Evolutionary conservation across 2,888 invertebrate species (phyloP).

Genomic region (Limnephilus marmoratus): DNA sequence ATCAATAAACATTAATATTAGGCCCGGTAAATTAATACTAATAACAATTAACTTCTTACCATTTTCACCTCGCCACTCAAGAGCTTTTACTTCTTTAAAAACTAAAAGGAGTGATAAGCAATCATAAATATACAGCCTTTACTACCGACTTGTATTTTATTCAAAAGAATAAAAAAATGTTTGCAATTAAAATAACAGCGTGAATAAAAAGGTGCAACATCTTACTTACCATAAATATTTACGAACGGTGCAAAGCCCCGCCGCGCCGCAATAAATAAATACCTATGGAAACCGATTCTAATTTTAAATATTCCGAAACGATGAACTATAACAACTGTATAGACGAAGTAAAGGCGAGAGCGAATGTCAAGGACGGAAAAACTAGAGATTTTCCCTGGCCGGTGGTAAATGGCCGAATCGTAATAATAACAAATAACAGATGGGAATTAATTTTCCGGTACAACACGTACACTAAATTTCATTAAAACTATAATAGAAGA

Average conservation of each 20-base stretch:
- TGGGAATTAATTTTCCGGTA: neutral
- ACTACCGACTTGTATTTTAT: neutral
- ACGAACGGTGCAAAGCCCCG: neutral
- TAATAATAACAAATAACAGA: neutral
- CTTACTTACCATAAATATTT: neutral
- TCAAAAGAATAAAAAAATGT: neutral
- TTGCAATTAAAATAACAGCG: neutral
- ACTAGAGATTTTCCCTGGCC: neutral
- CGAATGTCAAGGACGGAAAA: constrained; percentile 19
- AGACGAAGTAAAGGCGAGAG: neutral
- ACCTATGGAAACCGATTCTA: neutral
- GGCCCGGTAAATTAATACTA: too few relatives aligned
- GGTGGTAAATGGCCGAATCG: neutral
- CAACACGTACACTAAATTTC: neutral
- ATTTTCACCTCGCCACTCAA: neutral
- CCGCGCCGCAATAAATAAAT: constrained; percentile 4
- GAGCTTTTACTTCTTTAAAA: neutral
- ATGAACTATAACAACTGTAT: neutral
- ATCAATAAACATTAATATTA: too few relatives aligned
- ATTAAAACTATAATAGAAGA: neutral
- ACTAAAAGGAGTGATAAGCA: neutral
- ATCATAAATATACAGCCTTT: neutral
- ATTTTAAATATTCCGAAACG: constrained; percentile 32
- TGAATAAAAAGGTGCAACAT: neutral
- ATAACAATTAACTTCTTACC: neutral